A percentile compares a stretch with the other conserved stretches of the same genome.
These are phyloP conservation scores for Apaloderma vittatum DNA, from an alignment of 2,113 vertebrate species.

Conservation along the genomic window DNA sequence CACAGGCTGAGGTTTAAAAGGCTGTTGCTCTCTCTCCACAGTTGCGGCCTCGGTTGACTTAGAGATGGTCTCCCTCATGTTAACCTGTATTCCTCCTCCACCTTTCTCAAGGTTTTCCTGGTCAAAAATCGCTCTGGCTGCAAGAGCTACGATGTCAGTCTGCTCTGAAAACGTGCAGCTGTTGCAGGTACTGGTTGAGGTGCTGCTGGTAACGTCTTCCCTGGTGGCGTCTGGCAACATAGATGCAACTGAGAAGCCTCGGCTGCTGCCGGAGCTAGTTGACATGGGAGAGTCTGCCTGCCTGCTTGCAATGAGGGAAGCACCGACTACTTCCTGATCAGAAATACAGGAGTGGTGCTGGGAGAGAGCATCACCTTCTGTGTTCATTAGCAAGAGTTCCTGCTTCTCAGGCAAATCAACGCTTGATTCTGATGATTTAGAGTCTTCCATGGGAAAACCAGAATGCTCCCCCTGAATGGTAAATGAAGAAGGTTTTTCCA, in stretches of 20 bases:
- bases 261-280: slow-evolving; percentile 86
- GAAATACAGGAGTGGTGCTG: slow-evolving; percentile 85
- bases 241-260: slow-evolving; percentile 94
- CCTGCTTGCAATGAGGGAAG: slow-evolving; percentile 79
- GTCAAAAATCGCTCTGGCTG: slow-evolving; percentile 91
- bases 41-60: slow-evolving; percentile 77
- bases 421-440: slow-evolving; percentile 67
- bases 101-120: slow-evolving; percentile 89
- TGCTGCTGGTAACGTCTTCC: slow-evolving; percentile 78
- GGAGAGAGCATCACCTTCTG: slow-evolving; percentile 73
- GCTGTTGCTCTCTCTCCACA: slow-evolving; percentile 73
- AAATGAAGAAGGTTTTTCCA: slow-evolving; percentile 71
- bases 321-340: slow-evolving; percentile 83
- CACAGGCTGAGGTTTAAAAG: slow-evolving; percentile 72
- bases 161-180: slow-evolving; percentile 92
- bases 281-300: slow-evolving; percentile 92
- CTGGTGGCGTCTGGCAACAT: slow-evolving; percentile 89
- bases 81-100: slow-evolving; percentile 66
- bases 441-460: slow-evolving; percentile 73
- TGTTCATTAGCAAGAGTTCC: slow-evolving; percentile 76
- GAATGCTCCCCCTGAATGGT: slow-evolving; percentile 61
- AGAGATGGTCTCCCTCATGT: slow-evolving; percentile 57
- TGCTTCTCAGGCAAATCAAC: slow-evolving; percentile 73
- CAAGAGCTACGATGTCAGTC: slow-evolving; percentile 93
- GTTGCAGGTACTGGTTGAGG: slow-evolving; percentile 83